These are phyloP conservation scores for Pogonocherus hispidulus DNA, from an alignment of 2,888 invertebrate genomes.

Conservation along the genomic window DNA sequence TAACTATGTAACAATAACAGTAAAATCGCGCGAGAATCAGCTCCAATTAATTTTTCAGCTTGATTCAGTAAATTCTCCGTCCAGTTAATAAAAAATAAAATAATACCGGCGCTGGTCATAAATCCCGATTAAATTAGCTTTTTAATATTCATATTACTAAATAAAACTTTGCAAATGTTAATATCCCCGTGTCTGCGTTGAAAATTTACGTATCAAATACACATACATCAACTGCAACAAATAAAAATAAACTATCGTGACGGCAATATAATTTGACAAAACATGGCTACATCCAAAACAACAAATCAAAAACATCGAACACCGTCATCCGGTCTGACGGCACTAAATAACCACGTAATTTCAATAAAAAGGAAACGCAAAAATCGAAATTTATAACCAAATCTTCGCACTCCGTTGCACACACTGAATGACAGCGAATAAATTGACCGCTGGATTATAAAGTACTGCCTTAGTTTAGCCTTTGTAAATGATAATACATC, in stretches of 20 bases:
- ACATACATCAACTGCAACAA: constrained; percentile 22
- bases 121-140: constrained; percentile 34
- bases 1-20: too few relatives aligned
- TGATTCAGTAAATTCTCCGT: constrained; percentile 6
- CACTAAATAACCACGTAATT: constrained; percentile 58
- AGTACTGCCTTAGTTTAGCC: not conserved
- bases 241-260: constrained; percentile 38
- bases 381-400: constrained; percentile 60
- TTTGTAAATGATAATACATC: not conserved
- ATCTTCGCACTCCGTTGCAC: constrained; percentile 59
- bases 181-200: constrained; percentile 15
- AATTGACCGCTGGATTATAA: not conserved
- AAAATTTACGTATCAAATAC: constrained; percentile 30
- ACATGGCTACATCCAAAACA: constrained; percentile 38
- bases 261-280: constrained; percentile 45
- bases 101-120: constrained; percentile 13
- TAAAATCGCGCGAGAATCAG: not conserved
- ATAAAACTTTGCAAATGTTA: constrained; percentile 36
- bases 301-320: constrained; percentile 51
- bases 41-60: not conserved
- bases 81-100: constrained; percentile 26
- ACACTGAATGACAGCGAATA: constrained; percentile 32
- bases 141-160: constrained; percentile 37
- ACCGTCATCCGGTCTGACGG: constrained; percentile 55
- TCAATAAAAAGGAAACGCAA: constrained; percentile 61